These are phyloP conservation scores for Tinea trinotella DNA, from an alignment of 2,888 invertebrate species.

Conservation along the genomic window DNA sequence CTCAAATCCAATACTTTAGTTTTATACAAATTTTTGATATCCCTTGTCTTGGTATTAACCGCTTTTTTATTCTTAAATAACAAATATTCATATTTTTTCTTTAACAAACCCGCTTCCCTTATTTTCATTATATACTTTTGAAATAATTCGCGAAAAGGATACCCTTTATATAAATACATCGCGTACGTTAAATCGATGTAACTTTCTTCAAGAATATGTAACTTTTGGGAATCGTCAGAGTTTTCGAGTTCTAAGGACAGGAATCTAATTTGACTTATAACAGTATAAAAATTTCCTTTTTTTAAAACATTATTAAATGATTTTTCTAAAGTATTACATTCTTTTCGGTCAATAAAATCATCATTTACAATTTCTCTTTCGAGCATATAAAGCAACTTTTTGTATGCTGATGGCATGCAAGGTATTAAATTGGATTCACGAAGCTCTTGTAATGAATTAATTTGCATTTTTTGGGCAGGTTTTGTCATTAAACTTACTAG, in stretches of 20 bases:
- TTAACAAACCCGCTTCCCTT: neutral
- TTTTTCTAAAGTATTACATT: constrained; percentile 19
- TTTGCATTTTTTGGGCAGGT: constrained; percentile 14
- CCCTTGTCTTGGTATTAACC: neutral
- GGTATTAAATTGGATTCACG: constrained; percentile 19
- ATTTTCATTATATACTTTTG: constrained; percentile 9
- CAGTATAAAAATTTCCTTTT: constrained; percentile 19
- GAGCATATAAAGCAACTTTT: neutral
- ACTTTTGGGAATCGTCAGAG: neutral
- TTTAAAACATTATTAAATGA: constrained; percentile 18
- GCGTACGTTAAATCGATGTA: constrained; percentile 2
- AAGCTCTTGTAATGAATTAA: constrained; percentile 15
- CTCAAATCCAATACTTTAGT: constrained; percentile 2
- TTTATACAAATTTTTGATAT: constrained; percentile 1
- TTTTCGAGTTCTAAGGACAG: constrained; percentile 8
- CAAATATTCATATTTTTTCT: neutral
- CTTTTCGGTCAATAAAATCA: constrained; percentile 4
- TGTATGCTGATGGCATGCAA: constrained; percentile 17
- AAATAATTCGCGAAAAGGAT: constrained; percentile 3
- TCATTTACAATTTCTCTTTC: constrained; percentile 16
- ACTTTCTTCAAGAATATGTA: constrained; percentile 13
- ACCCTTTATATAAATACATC: constrained; percentile 3
- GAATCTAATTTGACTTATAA: constrained; percentile 20
- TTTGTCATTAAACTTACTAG: constrained; percentile 21
- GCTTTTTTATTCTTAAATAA: constrained; percentile 1